phyloP scores from a whole-genome alignment of 2,797 vertebrate species.

The Alfaro cultratus region DNA sequence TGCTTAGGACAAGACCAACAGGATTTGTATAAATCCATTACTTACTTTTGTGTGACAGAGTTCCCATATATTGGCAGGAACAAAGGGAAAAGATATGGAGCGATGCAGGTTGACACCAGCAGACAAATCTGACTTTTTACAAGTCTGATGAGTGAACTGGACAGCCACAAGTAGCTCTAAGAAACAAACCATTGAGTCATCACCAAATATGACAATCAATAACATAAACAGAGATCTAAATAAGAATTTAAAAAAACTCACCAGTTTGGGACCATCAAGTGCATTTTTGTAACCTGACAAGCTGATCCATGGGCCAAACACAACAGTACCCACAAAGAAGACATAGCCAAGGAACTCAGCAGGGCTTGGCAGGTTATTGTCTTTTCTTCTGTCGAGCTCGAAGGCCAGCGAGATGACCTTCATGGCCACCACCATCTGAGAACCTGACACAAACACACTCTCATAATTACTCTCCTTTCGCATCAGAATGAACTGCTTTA shows the following conservation, averaged over 20 bases:
- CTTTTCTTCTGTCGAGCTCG: constrained; percentile 86
- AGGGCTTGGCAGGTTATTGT: constrained; percentile 76
- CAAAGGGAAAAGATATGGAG: constrained; percentile 89
- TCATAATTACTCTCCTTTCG: not conserved
- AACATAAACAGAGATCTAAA: not conserved
- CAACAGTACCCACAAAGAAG: constrained; percentile 89
- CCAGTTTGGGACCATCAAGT: constrained; percentile 81
- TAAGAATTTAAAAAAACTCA: constrained; percentile 61
- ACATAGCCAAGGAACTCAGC: constrained; percentile 91
- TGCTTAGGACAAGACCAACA: not conserved
- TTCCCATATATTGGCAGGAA: constrained; percentile 87
- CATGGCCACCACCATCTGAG: constrained; percentile 96
- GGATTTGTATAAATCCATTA: not conserved
- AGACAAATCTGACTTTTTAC: constrained; percentile 87
- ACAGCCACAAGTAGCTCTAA: constrained; percentile 85
- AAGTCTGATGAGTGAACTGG: constrained; percentile 79
- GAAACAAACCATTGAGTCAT: constrained; percentile 14
- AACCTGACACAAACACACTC: constrained; percentile 75
- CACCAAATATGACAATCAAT: not conserved
- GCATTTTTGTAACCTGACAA: constrained; percentile 86
- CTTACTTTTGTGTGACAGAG: constrained; percentile 85
- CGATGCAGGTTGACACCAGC: constrained; percentile 88
- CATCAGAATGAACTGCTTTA: not conserved
- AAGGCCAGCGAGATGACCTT: constrained; percentile 92
- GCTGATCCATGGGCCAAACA: constrained; percentile 93